phyloP scores from a whole-genome alignment of 2,113 vertebrate species.

The Cervus canadensis region DNA sequence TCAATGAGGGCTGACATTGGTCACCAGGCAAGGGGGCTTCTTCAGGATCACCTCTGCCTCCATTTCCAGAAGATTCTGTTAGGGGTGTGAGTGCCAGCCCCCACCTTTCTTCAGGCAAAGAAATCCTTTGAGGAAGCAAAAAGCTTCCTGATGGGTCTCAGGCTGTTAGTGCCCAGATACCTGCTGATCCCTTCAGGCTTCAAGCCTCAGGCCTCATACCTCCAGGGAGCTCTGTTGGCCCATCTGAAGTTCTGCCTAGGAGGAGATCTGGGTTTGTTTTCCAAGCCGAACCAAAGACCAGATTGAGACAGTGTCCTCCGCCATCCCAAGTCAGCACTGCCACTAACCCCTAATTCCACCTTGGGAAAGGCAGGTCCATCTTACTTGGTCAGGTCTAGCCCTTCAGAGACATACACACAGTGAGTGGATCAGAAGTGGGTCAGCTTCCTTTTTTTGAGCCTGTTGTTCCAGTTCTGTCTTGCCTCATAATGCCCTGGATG shows the following conservation, averaged over 20 bases:
- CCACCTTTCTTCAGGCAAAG: conserved; percentile 26
- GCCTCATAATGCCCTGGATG: conserved; percentile 58
- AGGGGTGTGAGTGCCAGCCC: not conserved
- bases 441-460: conserved; percentile 14
- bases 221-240: conserved; percentile 57
- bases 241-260: conserved; percentile 59
- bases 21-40: not conserved
- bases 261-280: conserved; percentile 60
- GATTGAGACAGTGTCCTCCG: not conserved
- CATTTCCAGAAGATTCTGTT: conserved; percentile 42
- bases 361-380: conserved; percentile 49
- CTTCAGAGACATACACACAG: conserved; percentile 30
- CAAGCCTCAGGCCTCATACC: conserved; percentile 59
- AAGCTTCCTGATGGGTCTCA: conserved; percentile 1
- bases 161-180: conserved; percentile 47
- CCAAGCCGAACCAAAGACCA: conserved; percentile 29
- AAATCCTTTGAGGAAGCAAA: conserved; percentile 9
- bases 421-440: not conserved
- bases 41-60: conserved; percentile 30
- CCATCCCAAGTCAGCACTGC: conserved; percentile 37
- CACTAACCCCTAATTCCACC: conserved; percentile 27
- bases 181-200: conserved; percentile 48
- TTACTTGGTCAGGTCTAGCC: conserved; percentile 36
- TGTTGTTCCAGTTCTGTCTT: conserved; percentile 57
- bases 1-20: not conserved